Base-by-base conservation (phyloP, 2,797 vertebrate genomes). In the Microctenopoma lineatum region DNA sequence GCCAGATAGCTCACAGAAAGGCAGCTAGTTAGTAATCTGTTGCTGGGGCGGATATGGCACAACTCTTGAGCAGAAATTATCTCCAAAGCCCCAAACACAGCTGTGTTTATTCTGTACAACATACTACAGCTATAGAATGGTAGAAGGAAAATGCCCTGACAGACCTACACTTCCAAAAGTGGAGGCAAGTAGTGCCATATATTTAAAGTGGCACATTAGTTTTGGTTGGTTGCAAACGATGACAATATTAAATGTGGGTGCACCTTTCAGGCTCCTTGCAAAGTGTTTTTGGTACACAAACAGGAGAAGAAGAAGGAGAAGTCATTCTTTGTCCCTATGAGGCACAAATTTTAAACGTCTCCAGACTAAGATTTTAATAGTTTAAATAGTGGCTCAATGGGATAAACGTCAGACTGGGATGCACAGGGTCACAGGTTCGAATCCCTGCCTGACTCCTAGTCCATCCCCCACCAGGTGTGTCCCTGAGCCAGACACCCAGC, bases 51-150 rank as follows among this genome's bases (percentile, higher is more conserved):
- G 77, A 84, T 64, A 84, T 89, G 84, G 70, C 81, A 70, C 73
- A 61, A 58, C 45, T 75, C 78, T 79, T 67, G 11, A 74, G 73
- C 18, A 27, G 76, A 80, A 84, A 80, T 55, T 44, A 36, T 75
- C 72, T 80, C 75, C 63, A 46, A 45, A 85, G 69, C 58, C 75
- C 81, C 72, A 88, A 89, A 87, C 89, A 84, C 89, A 88, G 89
- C 89, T 92, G 89, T 88, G 85, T 90, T 90, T 89, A 83, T 73
- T 71, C 58, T 56, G 61, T 59, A 64, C 50, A 29, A 70, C 78
- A 82, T 83, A 61, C 81, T 78, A 69, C 76, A 51, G 68, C 69
- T 18, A 67, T 75, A 62, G 61, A 59, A 73, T 12, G 74, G 67
- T 69, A 77, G 73, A 70, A 75, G 25, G n/a, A 86, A 90, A 78